phyloP scores from a whole-genome alignment of 2,888 invertebrate species.

The Eilema depressum region DNA sequence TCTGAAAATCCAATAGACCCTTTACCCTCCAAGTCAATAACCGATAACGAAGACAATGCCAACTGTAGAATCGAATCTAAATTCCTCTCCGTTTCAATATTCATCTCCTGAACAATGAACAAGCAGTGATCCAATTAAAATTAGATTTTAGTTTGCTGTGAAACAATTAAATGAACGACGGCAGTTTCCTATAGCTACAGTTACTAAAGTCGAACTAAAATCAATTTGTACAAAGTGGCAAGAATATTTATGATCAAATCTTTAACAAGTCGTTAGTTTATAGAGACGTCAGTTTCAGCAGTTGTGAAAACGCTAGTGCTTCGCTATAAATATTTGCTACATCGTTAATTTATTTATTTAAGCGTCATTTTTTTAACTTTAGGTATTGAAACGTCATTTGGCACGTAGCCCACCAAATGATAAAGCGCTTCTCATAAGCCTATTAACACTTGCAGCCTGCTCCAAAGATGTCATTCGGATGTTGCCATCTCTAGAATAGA shows the following conservation, averaged over 20 bases:
- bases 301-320: neutral
- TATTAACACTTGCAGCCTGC: neutral
- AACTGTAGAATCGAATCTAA: slow-evolving; percentile 46
- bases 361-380: no score
- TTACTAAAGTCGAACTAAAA: slow-evolving; percentile 44
- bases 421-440: neutral
- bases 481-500: no score
- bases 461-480: neutral
- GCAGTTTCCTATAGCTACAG: slow-evolving; percentile 46
- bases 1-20: slow-evolving; percentile 21
- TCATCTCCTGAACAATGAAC: slow-evolving; percentile 59
- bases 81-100: slow-evolving; percentile 48
- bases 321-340: neutral
- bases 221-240: slow-evolving; percentile 40
- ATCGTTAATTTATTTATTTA: no score
- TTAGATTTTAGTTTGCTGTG: slow-evolving; percentile 59
- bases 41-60: slow-evolving; percentile 45
- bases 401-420: neutral
- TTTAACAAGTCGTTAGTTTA: slow-evolving; percentile 24
- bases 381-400: no score
- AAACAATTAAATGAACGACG: slow-evolving; percentile 60
- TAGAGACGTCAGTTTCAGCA: slow-evolving; percentile 18
- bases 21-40: slow-evolving; percentile 38
- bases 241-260: slow-evolving; percentile 32
- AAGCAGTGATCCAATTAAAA: slow-evolving; percentile 59